These are phyloP conservation scores for Thecophora atra DNA, from an alignment of 2,888 invertebrate species.

Conservation along the genomic window DNA sequence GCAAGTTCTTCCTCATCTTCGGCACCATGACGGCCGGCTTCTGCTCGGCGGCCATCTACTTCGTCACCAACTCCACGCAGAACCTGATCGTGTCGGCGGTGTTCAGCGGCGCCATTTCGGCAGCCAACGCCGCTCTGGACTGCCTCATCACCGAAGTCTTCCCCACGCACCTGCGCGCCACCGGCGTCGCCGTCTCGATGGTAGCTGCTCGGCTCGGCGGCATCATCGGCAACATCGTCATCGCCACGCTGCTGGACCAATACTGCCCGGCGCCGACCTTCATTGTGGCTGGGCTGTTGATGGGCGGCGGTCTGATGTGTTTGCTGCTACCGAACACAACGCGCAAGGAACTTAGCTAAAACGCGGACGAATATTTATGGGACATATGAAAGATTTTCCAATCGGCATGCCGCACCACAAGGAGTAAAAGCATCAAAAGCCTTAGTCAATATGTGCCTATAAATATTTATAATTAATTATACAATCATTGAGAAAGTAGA, in stretches of 20 bases:
- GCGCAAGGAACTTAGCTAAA: constrained; percentile 72
- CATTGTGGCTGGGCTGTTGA: constrained; percentile 85
- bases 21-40: constrained; percentile 85
- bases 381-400: no score
- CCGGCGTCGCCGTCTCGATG: constrained; percentile 90
- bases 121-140: constrained; percentile 89
- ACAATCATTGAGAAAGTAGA: constrained; percentile 37
- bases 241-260: constrained; percentile 85
- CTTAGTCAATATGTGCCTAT: no score
- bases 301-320: constrained; percentile 88
- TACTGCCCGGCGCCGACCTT: constrained; percentile 94
- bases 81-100: constrained; percentile 85
- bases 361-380: no score
- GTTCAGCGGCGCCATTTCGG: constrained; percentile 88
- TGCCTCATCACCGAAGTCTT: constrained; percentile 94
- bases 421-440: no score
- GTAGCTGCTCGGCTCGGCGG: constrained; percentile 87
- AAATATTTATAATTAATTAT: no score
- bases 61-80: constrained; percentile 83
- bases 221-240: constrained; percentile 79
- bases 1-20: constrained; percentile 79
- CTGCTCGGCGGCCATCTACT: constrained; percentile 86
- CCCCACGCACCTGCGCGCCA: constrained; percentile 89
- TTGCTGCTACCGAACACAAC: constrained; percentile 91
- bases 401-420: no score